Evolutionary conservation across 2,888 invertebrate genomes (phyloP).

Genomic region (Watsonalla cultraria): DNA sequence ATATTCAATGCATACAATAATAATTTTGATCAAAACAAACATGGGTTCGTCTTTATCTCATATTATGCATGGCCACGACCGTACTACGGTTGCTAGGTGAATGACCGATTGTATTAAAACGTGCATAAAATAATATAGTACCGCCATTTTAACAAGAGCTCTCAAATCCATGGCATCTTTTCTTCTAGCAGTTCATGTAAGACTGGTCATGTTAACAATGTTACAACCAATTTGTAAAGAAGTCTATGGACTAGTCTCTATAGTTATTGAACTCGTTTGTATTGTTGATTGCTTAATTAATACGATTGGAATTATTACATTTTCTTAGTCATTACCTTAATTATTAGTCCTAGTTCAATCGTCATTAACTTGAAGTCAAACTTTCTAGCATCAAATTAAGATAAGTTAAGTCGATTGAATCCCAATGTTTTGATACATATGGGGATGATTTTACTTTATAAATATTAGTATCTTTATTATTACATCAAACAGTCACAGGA

Average conservation of each 20-base stretch:
- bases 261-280: constrained; percentile 21
- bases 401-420: no score
- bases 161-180: constrained; percentile 15
- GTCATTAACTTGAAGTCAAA: no score
- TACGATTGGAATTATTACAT: no score
- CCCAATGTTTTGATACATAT: no score
- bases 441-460: no score
- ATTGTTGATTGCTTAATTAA: constrained; percentile 14
- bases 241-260: constrained; percentile 18
- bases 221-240: constrained; percentile 40
- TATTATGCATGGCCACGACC: constrained; percentile 37
- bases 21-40: constrained; percentile 26
- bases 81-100: constrained; percentile 35
- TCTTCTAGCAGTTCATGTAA: constrained; percentile 10
- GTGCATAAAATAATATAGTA: constrained; percentile 46
- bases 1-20: constrained; percentile 5
- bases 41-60: constrained; percentile 30
- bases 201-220: constrained; percentile 33
- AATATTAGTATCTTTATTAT: no score
- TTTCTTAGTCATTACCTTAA: no score
- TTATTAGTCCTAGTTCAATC: no score
- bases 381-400: no score
- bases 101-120: constrained; percentile 56
- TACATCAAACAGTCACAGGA: no score
- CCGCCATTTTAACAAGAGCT: constrained; percentile 23